Conservation (phyloP, 2,888 invertebrate genomes). For the Phaonia tiefii region DNA sequence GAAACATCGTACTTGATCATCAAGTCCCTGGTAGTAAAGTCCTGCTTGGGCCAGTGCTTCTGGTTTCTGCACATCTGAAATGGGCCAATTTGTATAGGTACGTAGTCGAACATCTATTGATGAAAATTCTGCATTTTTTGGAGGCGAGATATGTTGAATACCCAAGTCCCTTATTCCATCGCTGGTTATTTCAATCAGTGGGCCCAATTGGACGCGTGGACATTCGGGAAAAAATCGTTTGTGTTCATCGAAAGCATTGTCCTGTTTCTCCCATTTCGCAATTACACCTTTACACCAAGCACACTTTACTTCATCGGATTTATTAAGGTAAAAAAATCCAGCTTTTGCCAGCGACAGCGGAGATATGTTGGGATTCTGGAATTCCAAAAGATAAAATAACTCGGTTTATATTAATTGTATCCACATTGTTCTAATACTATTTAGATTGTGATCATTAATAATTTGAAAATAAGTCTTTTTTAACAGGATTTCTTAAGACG, state of each 20-base stretch:
- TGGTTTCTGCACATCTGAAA: constrained; percentile 87
- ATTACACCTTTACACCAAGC: constrained; percentile 89
- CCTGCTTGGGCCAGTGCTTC: constrained; percentile 91
- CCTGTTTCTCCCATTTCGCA: constrained; percentile 90
- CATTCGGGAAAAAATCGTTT: constrained; percentile 90
- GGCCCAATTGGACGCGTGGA: constrained; percentile 81
- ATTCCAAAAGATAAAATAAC: background rate
- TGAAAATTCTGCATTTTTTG: constrained; percentile 85
- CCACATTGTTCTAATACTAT: too few relatives aligned
- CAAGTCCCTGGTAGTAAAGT: constrained; percentile 90
- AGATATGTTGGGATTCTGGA: constrained; percentile 82
- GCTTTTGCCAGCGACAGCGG: constrained; percentile 89
- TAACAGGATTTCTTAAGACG: too few relatives aligned
- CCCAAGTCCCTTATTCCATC: constrained; percentile 83
- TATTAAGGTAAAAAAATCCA: constrained; percentile 91
- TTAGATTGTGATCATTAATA: too few relatives aligned
- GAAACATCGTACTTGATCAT: constrained; percentile 91
- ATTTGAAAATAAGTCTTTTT: too few relatives aligned
- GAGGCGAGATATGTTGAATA: constrained; percentile 81
- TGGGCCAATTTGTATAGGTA: constrained; percentile 90
- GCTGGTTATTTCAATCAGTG: constrained; percentile 80
- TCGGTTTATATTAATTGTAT: too few relatives aligned
- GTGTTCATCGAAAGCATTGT: constrained; percentile 91
- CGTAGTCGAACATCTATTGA: constrained; percentile 86
- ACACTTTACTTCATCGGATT: constrained; percentile 88